Conservation (phyloP, 1,140 invertebrate species). For the Zaprionus camerounensis region DNA sequence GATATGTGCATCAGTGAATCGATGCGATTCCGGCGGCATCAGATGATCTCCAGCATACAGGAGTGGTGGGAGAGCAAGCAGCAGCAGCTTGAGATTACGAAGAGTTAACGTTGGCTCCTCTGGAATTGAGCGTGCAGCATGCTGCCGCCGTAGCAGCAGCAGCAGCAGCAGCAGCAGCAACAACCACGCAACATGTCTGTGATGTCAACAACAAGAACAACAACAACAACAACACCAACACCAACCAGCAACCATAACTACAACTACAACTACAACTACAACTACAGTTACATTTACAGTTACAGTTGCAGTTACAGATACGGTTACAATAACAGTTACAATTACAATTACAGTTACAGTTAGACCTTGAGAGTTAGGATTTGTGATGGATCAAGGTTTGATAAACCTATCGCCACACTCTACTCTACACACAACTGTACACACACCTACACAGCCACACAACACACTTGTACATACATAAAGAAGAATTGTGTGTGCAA, state of each 20-base stretch:
- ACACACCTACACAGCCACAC: constrained; percentile 1
- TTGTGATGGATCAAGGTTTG: background rate
- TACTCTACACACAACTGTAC: background rate
- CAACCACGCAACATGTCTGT: constrained; percentile 60
- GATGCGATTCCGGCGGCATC: constrained; percentile 91
- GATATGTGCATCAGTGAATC: constrained; percentile 92
- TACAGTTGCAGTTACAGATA: background rate
- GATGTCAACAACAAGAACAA: constrained; percentile 59
- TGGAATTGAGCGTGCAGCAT: constrained; percentile 56
- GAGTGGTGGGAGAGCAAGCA: constrained; percentile 84
- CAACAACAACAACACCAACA: constrained; percentile 19
- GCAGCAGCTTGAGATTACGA: constrained; percentile 51
- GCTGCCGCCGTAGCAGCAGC: constrained; percentile 9
- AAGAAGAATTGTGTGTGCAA: constrained; percentile 9
- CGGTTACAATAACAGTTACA: background rate
- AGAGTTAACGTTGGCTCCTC: constrained; percentile 74
- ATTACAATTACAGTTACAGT: too few species aligned
- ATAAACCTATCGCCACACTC: background rate
- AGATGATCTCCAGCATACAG: constrained; percentile 86
- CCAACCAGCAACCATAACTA: constrained; percentile 12
- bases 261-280: constrained; percentile 3
- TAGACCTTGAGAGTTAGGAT: background rate
- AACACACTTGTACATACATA: constrained; percentile 4
- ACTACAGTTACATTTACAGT: too few species aligned
- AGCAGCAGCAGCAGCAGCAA: constrained; percentile 19